Conservation (phyloP, 2,113 vertebrate species). For the Bos indicus region DNA sequence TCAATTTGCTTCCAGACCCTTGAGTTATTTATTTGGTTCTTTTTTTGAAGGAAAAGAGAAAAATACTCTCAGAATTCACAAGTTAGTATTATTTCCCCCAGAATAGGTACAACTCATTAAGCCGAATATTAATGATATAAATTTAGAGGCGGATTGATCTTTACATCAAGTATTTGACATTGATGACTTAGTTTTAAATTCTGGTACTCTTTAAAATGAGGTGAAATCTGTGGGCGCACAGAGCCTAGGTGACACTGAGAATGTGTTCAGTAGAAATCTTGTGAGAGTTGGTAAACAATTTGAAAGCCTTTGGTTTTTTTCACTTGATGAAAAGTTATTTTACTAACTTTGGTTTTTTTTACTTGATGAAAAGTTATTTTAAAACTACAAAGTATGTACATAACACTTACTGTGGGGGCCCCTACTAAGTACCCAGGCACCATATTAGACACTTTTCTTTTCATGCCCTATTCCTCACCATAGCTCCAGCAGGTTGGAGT, state of each 20-base stretch:
- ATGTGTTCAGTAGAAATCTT: not conserved
- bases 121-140: not conserved
- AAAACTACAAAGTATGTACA: not conserved
- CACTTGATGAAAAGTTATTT: not conserved
- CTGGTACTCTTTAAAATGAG: not conserved
- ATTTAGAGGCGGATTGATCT: not conserved
- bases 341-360: not conserved
- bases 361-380: not conserved
- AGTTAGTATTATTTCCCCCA: not conserved
- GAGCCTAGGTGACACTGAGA: not conserved
- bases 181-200: conserved; percentile 17
- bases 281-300: not conserved
- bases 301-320: not conserved
- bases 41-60: not conserved
- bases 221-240: not conserved
- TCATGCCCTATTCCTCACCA: not conserved
- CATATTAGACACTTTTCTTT: not conserved
- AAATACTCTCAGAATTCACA: not conserved
- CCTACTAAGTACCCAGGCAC: not conserved
- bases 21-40: not conserved
- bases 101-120: not conserved
- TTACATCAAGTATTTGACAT: not conserved
- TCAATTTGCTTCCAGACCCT: not conserved
- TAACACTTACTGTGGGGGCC: not conserved
- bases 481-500: not conserved